Evolutionary conservation across 2,797 vertebrate species (phyloP).

Genomic region (Diglossa cyanea): DNA sequence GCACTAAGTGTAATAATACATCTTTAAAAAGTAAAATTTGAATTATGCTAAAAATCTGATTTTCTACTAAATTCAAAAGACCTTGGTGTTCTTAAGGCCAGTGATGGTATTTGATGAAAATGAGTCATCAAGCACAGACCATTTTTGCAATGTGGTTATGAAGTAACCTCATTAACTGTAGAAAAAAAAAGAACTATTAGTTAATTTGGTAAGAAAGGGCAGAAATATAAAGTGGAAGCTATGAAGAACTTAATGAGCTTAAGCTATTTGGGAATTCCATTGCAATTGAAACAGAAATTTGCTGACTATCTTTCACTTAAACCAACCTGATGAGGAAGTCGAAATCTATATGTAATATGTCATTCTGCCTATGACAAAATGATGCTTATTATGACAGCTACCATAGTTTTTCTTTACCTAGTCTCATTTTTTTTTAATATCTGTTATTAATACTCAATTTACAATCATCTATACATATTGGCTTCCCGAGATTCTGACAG

Average conservation of each 20-base stretch:
- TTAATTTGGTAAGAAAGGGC: not conserved
- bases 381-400: not conserved
- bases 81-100: not conserved
- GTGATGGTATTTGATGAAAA: conserved; percentile 24
- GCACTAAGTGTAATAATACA: not conserved
- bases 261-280: not conserved
- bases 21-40: not conserved
- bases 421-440: not conserved
- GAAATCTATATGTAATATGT: not conserved
- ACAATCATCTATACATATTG: not conserved
- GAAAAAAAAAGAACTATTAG: not conserved
- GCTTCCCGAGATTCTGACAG: not conserved
- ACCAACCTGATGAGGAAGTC: not conserved
- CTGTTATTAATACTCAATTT: not conserved
- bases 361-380: not conserved
- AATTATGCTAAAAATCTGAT: not conserved
- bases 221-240: not conserved
- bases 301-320: not conserved
- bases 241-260: not conserved
- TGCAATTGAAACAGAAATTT: not conserved
- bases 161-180: not conserved
- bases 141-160: conserved; percentile 6
- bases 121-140: not conserved
- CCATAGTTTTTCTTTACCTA: not conserved
- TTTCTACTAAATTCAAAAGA: conserved; percentile 23